Evolutionary conservation across 1,140 invertebrate genomes (phyloP).

Genomic region (Ips nitidus): DNA sequence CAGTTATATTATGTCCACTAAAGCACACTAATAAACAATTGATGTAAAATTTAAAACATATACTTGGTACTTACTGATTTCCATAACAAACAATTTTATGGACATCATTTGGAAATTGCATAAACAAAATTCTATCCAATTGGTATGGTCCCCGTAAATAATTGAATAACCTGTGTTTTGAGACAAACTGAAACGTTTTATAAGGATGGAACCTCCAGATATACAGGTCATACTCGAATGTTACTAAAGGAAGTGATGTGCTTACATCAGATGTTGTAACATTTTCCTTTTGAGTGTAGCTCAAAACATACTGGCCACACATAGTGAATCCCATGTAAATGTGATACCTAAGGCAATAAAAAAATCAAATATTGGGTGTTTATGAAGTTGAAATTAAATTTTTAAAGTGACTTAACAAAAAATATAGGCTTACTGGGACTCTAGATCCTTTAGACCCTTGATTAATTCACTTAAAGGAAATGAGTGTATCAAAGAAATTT

Average conservation of each 20-base stretch:
- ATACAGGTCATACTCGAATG: conserved; percentile 48
- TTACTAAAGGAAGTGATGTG: conserved; percentile 6
- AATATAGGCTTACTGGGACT: not conserved
- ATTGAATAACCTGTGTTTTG: conserved; percentile 50
- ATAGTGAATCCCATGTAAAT: conserved; percentile 91
- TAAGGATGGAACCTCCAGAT: conserved; percentile 51
- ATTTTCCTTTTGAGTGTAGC: conserved; percentile 62
- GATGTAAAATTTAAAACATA: not conserved
- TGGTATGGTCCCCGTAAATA: conserved; percentile 42
- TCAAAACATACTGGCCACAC: conserved; percentile 89
- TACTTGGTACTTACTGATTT: conserved; percentile 27
- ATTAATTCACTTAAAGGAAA: not conserved
- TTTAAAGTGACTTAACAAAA: not conserved
- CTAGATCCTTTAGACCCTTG: not conserved
- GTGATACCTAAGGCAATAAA: conserved; percentile 59
- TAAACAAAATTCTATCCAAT: conserved; percentile 48
- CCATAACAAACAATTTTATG: conserved; percentile 52
- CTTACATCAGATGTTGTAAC: conserved; percentile 28
- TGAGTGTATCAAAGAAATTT: not conserved
- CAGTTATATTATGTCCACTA: too few relatives aligned
- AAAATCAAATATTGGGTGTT: conserved; percentile 10
- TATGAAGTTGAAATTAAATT: not conserved
- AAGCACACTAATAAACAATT: not conserved
- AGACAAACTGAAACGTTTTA: conserved; percentile 43
- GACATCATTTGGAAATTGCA: conserved; percentile 50